phyloP scores from a whole-genome alignment of 2,797 vertebrate species.

The Remorina albescens region DNA sequence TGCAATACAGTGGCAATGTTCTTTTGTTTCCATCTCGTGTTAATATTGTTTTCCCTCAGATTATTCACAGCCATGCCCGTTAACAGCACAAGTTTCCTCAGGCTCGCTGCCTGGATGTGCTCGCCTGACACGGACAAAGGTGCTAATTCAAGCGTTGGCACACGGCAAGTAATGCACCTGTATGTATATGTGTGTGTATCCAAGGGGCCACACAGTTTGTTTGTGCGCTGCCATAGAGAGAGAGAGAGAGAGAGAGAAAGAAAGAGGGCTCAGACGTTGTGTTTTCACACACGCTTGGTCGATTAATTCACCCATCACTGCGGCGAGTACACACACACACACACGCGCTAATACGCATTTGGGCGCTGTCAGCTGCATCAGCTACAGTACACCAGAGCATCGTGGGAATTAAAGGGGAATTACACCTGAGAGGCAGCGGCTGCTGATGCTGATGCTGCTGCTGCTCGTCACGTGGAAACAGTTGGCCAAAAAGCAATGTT shows the following conservation, averaged over 20 bases:
- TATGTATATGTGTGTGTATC: slow-evolving; percentile 36
- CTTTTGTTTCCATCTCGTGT: slow-evolving; percentile 39
- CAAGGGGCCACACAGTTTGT: slow-evolving; percentile 28
- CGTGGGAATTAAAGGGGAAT: slow-evolving; percentile 60
- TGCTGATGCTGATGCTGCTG: slow-evolving; percentile 18
- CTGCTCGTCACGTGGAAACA: background rate
- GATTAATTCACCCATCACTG: slow-evolving; percentile 70
- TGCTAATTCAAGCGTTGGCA: slow-evolving; percentile 63
- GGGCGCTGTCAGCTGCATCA: slow-evolving; percentile 61
- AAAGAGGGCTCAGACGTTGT: slow-evolving; percentile 66
- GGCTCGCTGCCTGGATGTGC: slow-evolving; percentile 51
- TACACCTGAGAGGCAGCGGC: slow-evolving; percentile 15
- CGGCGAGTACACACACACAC: slow-evolving; percentile 52
- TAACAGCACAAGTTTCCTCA: slow-evolving; percentile 33
- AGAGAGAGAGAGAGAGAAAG: slow-evolving; percentile 35
- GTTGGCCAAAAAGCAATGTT: background rate
- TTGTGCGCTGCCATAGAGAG: slow-evolving; percentile 25
- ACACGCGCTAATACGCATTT: slow-evolving; percentile 56
- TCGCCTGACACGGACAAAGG: slow-evolving; percentile 57
- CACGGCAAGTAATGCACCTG: slow-evolving; percentile 43
- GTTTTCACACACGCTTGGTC: slow-evolving; percentile 68
- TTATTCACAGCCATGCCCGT: slow-evolving; percentile 32
- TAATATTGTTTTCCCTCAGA: slow-evolving; percentile 42
- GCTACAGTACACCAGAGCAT: slow-evolving; percentile 48
- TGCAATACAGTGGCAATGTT: background rate